Evolutionary conservation across 2,888 invertebrate genomes (phyloP), one percentile per base, ranked within the genome.

Genomic region (Clivina fossor): DNA sequence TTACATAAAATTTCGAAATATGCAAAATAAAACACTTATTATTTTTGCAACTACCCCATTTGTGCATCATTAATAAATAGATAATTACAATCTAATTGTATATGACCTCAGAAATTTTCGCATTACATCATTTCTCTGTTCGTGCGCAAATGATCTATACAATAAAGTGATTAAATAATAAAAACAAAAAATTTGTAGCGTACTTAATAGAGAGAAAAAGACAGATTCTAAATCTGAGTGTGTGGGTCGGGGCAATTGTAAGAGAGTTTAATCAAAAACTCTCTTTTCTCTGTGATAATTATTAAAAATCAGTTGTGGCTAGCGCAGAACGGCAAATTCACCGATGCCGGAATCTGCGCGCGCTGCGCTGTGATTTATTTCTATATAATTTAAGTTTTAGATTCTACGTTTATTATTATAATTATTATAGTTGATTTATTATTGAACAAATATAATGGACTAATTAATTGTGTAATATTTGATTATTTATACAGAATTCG

Each of bases 201-300:
- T n/a, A n/a, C n/a, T n/a, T n/a, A n/a, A 47, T 47, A 33, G 33
- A 47, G 47, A 47, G 33, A 47, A 32, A 47, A 33, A 47, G 33
- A 51, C 26, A 30, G 28, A 22, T 15, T 18, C n/a, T n/a, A n/a
- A n/a, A 13, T 43, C 58, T 59, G 60, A 59, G 58, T 59, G 62
- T 65, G 66, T 64, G 73, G 73, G 72, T 68, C 69, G 75, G 73
- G 74, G 74, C 74, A 75, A 74, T n/a, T 75, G 72, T 71, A 71
- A 40, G 47, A n/a, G n/a, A n/a, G 55, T 26, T 46, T 20, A 47
- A 46, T 16, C 47, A n/a, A n/a, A n/a, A n/a, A n/a, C n/a, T n/a
- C n/a, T n/a, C 41, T 47, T 47, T 57, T 57, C 71, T 71, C 74
- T 74, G 74, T 74, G 74, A 74, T 74, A 57, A 53, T 44, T 56